These are phyloP conservation scores for Rotaria socialis DNA, from an alignment of 2,888 invertebrate species.

Conservation along the genomic window DNA sequence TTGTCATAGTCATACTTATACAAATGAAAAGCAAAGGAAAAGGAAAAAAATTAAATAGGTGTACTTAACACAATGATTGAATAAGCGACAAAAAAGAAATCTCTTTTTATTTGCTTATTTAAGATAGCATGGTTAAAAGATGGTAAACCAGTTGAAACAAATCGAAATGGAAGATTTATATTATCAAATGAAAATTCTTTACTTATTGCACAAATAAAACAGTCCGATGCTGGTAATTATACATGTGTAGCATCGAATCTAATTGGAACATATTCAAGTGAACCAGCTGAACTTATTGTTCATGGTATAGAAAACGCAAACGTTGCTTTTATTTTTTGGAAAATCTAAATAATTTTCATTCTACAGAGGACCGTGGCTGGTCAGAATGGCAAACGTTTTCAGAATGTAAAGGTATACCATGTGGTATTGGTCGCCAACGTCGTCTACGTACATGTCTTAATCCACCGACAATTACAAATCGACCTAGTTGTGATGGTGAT, in stretches of 20 bases:
- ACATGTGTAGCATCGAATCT: conserved; percentile 46
- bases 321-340: not conserved
- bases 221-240: conserved; percentile 43
- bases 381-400: conserved; percentile 43
- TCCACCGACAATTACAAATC: conserved; percentile 42
- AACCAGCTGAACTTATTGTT: conserved; percentile 38
- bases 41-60: not conserved
- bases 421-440: conserved; percentile 43
- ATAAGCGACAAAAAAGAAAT: too few relatives aligned
- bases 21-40: not conserved
- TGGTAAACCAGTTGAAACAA: conserved; percentile 38
- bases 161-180: conserved; percentile 36
- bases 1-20: not conserved
- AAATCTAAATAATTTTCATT: not conserved
- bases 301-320: not conserved
- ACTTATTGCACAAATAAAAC: conserved; percentile 39
- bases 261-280: conserved; percentile 35
- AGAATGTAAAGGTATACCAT: conserved; percentile 39
- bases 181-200: conserved; percentile 42
- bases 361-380: conserved; percentile 39
- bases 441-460: conserved; percentile 40
- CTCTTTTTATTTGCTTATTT: not conserved
- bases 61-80: too few relatives aligned
- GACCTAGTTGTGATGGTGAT: conserved; percentile 41
- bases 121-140: conserved; percentile 42